These are phyloP conservation scores for Zaprionus obscuricornis DNA, from an alignment of 2,888 invertebrate genomes.

Conservation along the genomic window DNA sequence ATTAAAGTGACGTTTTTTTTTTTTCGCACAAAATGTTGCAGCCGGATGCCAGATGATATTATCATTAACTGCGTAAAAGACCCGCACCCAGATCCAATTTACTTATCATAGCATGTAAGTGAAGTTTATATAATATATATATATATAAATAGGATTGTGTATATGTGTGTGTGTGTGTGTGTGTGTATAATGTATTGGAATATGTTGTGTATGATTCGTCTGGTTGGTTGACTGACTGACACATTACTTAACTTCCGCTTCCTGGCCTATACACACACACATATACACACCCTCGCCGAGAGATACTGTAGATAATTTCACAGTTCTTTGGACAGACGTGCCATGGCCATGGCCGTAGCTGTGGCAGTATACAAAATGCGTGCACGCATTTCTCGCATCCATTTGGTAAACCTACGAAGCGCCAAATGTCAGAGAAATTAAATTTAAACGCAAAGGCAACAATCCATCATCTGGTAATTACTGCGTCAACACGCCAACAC, in stretches of 20 bases:
- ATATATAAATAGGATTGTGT: constrained; percentile 4
- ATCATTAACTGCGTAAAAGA: constrained; percentile 43
- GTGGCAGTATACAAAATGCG: constrained; percentile 54
- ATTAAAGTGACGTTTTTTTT: constrained; percentile 34
- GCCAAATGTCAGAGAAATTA: constrained; percentile 77
- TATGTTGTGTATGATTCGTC: constrained; percentile 6
- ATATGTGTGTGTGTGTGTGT: constrained; percentile 5
- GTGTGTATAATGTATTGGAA: too few relatives aligned
- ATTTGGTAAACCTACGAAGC: constrained; percentile 70
- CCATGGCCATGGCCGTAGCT: constrained; percentile 12
- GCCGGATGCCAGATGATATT: constrained; percentile 46
- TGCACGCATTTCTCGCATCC: constrained; percentile 74
- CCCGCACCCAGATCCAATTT: constrained; percentile 42
- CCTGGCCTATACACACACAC: constrained; percentile 45
- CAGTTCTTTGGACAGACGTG: constrained; percentile 65
- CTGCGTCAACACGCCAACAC: constrained; percentile 74
- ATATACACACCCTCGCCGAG: constrained; percentile 1
- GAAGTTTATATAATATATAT: background rate
- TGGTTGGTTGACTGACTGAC: constrained; percentile 62
- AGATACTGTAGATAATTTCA: constrained; percentile 66
- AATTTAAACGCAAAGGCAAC: constrained; percentile 78
- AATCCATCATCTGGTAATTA: constrained; percentile 78
- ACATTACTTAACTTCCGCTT: constrained; percentile 78
- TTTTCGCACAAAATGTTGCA: constrained; percentile 41
- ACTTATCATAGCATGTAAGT: constrained; percentile 21